Percentiles rank a stretch among this genome's conserved stretches.
These are phyloP conservation scores for Athrips mouffetella DNA, from an alignment of 2,888 invertebrate species.

Conservation along the genomic window DNA sequence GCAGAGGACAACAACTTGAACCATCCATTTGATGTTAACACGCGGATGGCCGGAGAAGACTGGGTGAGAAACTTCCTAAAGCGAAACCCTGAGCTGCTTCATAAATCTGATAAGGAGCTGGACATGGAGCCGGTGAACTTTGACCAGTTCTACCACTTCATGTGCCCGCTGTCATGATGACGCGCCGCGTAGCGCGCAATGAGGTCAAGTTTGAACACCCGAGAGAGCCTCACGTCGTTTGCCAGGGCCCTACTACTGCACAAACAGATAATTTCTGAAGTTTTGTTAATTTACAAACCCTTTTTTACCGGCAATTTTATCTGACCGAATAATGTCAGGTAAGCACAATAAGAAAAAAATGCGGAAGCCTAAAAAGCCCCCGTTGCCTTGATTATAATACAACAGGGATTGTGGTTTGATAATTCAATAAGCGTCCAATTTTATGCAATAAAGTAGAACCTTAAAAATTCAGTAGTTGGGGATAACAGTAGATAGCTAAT, in stretches of 20 bases:
- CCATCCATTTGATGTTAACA: slow-evolving; percentile 69
- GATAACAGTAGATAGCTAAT: slow-evolving; percentile 15
- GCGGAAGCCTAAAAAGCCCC: not conserved
- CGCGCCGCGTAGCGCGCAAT: slow-evolving; percentile 12
- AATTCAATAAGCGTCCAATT: not conserved
- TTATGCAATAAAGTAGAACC: not conserved
- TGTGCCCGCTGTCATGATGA: slow-evolving; percentile 71
- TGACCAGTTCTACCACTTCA: slow-evolving; percentile 73
- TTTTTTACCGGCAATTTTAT: no score
- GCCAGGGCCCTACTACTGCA: not conserved
- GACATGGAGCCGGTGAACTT: slow-evolving; percentile 70
- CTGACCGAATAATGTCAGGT: no score
- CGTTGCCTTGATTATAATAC: not conserved
- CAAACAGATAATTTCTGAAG: not conserved
- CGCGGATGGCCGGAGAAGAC: slow-evolving; percentile 72
- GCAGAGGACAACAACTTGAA: slow-evolving; percentile 67
- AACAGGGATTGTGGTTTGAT: not conserved
- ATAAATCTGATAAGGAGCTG: slow-evolving; percentile 56
- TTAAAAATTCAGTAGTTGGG: slow-evolving; percentile 28
- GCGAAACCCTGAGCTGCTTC: slow-evolving; percentile 63
- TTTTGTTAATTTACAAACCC: not conserved
- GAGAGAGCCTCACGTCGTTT: not conserved
- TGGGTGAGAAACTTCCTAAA: slow-evolving; percentile 75
- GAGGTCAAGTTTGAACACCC: slow-evolving; percentile 41
- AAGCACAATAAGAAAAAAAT: no score